These are phyloP conservation scores for Tenthredo amoena DNA, from an alignment of 2,888 invertebrate species.

Conservation along the genomic window DNA sequence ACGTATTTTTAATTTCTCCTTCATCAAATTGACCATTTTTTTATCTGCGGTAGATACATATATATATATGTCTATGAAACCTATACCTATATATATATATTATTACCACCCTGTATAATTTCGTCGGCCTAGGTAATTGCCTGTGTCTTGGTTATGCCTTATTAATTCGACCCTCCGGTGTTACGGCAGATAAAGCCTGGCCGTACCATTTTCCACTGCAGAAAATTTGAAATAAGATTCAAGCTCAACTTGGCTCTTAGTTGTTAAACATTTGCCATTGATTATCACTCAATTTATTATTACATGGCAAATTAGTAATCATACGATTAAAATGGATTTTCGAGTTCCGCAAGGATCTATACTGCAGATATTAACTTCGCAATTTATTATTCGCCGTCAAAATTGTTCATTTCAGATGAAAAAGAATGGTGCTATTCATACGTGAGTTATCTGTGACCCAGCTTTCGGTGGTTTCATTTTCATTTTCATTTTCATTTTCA, in stretches of 20 bases:
- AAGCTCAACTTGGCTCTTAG: background rate
- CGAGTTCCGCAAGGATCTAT: background rate
- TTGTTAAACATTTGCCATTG: constrained; percentile 4
- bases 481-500: constrained; percentile 23
- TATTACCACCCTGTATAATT: constrained; percentile 13
- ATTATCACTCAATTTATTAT: background rate
- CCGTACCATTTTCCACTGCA: background rate
- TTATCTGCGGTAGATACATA: background rate
- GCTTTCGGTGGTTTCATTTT: constrained; percentile 48
- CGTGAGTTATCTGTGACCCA: constrained; percentile 1
- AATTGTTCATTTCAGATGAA: background rate
- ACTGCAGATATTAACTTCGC: background rate
- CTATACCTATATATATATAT: background rate
- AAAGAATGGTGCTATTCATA: background rate
- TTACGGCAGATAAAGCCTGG: background rate
- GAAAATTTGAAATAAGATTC: constrained; percentile 15
- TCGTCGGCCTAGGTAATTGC: constrained; percentile 33
- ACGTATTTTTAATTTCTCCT: background rate
- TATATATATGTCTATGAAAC: background rate
- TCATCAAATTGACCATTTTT: constrained; percentile 1
- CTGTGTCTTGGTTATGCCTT: background rate
- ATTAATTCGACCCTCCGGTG: constrained; percentile 36
- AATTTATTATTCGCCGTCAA: too few species aligned
- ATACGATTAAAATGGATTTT: background rate
- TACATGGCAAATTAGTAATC: background rate